A percentile compares a stretch with the other conserved stretches of the same genome.
phyloP scores from a whole-genome alignment of 2,888 invertebrate genomes.

The Biston stratarius region DNA sequence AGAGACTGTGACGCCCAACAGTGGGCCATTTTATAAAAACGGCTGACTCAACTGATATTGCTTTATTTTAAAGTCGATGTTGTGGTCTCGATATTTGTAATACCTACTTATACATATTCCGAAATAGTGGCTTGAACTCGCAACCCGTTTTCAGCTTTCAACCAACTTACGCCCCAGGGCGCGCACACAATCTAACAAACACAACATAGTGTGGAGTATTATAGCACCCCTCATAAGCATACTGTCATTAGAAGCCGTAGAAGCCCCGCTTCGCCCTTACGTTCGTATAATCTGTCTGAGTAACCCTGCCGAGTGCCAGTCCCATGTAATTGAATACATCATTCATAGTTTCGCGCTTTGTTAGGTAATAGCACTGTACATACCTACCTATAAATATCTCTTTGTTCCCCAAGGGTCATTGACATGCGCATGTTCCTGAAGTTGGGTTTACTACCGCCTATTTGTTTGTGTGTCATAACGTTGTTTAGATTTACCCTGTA shows the following conservation, averaged over 20 bases:
- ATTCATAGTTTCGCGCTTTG: constrained; percentile 29
- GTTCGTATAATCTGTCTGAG: constrained; percentile 51
- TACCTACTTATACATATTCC: background rate
- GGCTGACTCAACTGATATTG: too few species aligned
- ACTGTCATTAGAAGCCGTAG: constrained; percentile 51
- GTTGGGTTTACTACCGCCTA: background rate
- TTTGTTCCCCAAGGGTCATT: constrained; percentile 17
- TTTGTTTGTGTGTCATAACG: background rate
- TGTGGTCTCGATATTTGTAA: background rate
- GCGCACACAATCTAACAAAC: constrained; percentile 21
- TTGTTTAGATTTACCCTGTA: background rate
- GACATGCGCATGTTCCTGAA: background rate
- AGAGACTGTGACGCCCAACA: too few species aligned
- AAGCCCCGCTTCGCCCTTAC: constrained; percentile 50
- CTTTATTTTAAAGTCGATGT: background rate
- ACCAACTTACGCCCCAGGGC: constrained; percentile 2
- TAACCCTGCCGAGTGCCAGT: constrained; percentile 46
- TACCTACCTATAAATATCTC: background rate
- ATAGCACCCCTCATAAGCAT: constrained; percentile 33
- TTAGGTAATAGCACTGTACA: constrained; percentile 16
- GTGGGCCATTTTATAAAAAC: too few species aligned
- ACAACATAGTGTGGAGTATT: constrained; percentile 19
- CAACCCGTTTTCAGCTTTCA: constrained; percentile 9
- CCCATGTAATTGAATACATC: constrained; percentile 43
- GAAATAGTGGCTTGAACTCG: constrained; percentile 7